phyloP scores from a whole-genome alignment of 2,888 invertebrate species.

The Cantharis lateralis region DNA sequence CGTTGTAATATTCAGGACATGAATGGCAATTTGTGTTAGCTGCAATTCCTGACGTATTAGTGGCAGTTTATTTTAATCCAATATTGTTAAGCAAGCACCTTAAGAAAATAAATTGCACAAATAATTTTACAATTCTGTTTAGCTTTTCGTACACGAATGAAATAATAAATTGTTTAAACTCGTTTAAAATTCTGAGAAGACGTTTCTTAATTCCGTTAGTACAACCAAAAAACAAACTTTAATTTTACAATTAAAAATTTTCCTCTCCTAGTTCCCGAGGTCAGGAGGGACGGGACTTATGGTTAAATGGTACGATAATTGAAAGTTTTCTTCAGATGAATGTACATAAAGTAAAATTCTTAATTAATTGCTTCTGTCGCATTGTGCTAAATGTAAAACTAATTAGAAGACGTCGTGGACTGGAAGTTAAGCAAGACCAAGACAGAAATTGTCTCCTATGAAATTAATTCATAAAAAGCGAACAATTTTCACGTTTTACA shows the following conservation, averaged over 20 bases:
- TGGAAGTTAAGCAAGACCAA: conserved; percentile 26
- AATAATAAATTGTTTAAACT: conserved; percentile 1
- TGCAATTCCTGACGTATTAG: not conserved
- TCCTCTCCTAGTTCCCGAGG: not conserved
- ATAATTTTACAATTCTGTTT: not conserved
- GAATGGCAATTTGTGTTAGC: not conserved
- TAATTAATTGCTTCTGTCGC: conserved; percentile 23
- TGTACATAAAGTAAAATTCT: conserved; percentile 19
- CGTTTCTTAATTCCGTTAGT: not conserved
- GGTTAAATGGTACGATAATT: not conserved
- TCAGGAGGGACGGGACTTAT: not conserved
- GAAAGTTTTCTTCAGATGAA: conserved; percentile 8
- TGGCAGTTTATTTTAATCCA: not conserved
- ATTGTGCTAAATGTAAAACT: conserved; percentile 26
- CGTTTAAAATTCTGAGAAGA: not conserved
- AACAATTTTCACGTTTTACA: conserved; percentile 40
- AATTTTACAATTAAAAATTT: conserved; percentile 16
- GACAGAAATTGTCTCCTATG: conserved; percentile 26
- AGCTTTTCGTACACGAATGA: not conserved
- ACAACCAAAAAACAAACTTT: not conserved
- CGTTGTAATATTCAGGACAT: not conserved
- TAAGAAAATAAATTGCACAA: not conserved
- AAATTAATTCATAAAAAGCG: conserved; percentile 37
- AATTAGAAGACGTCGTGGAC: conserved; percentile 24
- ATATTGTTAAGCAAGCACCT: not conserved